phyloP scores from a whole-genome alignment of 2,113 vertebrate species.

The Eudyptes chrysolophus region DNA sequence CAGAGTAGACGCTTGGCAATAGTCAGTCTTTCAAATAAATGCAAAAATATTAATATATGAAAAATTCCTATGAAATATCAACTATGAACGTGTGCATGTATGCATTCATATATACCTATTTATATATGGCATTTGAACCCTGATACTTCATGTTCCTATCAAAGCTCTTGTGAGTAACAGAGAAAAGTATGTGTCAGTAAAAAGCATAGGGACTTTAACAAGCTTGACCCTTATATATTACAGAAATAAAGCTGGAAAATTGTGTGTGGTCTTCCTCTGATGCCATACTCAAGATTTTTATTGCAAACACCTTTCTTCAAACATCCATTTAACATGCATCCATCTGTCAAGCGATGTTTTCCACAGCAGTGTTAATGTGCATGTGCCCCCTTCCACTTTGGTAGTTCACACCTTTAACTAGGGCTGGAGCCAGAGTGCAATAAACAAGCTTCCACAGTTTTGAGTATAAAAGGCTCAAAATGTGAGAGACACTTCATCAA shows the following conservation, averaged over 20 bases:
- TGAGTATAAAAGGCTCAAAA: conserved; percentile 47
- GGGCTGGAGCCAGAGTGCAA: conserved; percentile 52
- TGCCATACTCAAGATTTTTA: conserved; percentile 52
- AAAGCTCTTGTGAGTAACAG: not conserved
- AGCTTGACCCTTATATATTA: not conserved
- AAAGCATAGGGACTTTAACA: not conserved
- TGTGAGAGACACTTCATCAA: conserved; percentile 60
- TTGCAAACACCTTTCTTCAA: conserved; percentile 66
- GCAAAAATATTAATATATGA: not conserved
- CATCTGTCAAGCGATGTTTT: conserved; percentile 60
- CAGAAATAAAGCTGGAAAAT: conserved; percentile 21
- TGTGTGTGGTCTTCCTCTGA: conserved; percentile 63
- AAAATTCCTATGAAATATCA: not conserved
- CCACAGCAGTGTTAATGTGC: conserved; percentile 48
- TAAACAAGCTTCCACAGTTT: conserved; percentile 63
- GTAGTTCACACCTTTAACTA: conserved; percentile 64
- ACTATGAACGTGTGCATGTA: rapidly evolving
- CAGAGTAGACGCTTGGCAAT: not conserved
- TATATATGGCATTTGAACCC: not conserved
- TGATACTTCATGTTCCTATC: not conserved
- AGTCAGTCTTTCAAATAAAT: not conserved
- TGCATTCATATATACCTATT: not conserved
- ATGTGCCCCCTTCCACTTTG: conserved; percentile 50
- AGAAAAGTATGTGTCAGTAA: not conserved
- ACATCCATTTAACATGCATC: conserved; percentile 54